phyloP scores from a whole-genome alignment of 1,140 invertebrate genomes.

The Galleria mellonella region DNA sequence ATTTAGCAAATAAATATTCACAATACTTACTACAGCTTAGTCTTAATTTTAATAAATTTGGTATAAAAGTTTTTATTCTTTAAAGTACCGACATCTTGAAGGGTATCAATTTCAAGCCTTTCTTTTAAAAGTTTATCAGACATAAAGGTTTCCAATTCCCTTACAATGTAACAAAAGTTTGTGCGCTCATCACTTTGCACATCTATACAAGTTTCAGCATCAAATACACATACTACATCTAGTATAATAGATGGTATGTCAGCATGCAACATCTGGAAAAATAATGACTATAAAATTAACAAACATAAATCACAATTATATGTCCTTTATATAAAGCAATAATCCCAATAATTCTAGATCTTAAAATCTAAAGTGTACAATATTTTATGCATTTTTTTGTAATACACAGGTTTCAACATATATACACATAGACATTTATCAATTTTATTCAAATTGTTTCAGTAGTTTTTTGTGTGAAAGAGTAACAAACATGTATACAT shows the following conservation, averaged over 20 bases:
- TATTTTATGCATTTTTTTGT: too few species aligned
- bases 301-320: too few species aligned
- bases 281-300: too few species aligned
- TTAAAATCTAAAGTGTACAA: too few species aligned
- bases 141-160: conserved; percentile 86
- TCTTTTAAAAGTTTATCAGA: conserved; percentile 93
- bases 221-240: conserved; percentile 86
- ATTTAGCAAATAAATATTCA: not conserved
- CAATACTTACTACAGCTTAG: conserved; percentile 94
- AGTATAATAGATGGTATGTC: conserved; percentile 85
- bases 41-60: conserved; percentile 98
- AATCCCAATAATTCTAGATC: too few species aligned
- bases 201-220: conserved; percentile 82
- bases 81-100: conserved; percentile 94
- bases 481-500: too few species aligned
- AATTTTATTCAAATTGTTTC: too few species aligned
- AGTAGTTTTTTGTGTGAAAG: too few species aligned
- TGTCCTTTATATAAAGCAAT: too few species aligned
- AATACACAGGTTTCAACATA: too few species aligned
- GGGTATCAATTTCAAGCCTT: conserved; percentile 93
- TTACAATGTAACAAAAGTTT: conserved; percentile 85
- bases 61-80: conserved; percentile 94
- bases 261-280: conserved; percentile 79
- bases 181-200: conserved; percentile 80
- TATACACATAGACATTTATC: too few species aligned